Base-by-base conservation (phyloP, 2,113 vertebrate species). In the Isichthys henryi region DNA sequence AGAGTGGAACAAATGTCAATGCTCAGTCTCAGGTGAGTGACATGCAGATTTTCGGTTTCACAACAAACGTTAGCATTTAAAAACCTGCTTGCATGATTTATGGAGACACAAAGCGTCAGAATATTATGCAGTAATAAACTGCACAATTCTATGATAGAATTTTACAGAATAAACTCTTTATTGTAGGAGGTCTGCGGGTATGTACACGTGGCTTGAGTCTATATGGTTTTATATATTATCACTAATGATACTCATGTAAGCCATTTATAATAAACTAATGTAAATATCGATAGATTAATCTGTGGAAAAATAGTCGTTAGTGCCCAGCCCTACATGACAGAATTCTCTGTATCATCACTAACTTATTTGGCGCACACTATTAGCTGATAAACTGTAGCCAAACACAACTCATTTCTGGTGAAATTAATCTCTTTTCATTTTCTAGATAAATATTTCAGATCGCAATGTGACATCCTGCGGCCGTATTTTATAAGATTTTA, bases 11-110 rank as follows among this genome's bases (percentile, higher is more conserved):
- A 91, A 99, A 98, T 3, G 96, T 99, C 93, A 99, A 99, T 2
- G 96, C 98, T 77, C 98, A 99, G 88, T 99, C 98, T 89, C 98
- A 99, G 98, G 98, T 99, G 96, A 95, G 83, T 19, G 31, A 5
- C 35, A 17, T 27, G 74, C 74, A 39, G 35, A 15, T 8, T 8
- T 43, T 39, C 70, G 15, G 27, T 74, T 74, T 74, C 11, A 74
- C 70, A 17, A 17, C 27, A 35, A 74, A 35, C 13, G 17, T 31
- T 80, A 8, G 15, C 35, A 80, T 80, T 35, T 43, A 80, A 27
- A 80, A 35, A 43, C 17, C 74, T 39, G 35, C 35, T 70, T 13
- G n/a, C 10, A 6, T 13, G 9, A 70, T 31, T 31, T 70, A 70
- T 70, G 9, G 62, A 13, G n/a, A 27, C 2, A 19, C 31, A 77